A percentile compares a stretch with the other conserved stretches of the same genome.
Conservation (phyloP, 2,113 vertebrate genomes). For the Menidia beryllina region DNA sequence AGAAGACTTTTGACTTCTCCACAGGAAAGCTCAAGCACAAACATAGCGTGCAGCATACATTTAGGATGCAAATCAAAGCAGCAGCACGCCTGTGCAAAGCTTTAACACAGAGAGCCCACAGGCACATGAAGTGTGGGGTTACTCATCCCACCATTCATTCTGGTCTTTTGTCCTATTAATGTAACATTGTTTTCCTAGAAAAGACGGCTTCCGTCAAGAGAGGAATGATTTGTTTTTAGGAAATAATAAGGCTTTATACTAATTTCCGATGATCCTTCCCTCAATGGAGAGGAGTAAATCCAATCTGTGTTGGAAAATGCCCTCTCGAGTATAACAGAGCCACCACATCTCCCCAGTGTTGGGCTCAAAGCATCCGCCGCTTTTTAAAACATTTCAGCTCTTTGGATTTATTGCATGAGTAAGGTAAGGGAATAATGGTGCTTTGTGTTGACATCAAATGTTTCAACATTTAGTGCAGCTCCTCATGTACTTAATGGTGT, state of each 20-base stretch:
- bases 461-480: background rate
- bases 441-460: background rate
- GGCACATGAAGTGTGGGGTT: background rate
- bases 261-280: background rate
- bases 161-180: background rate
- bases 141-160: background rate
- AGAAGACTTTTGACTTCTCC: too few relatives aligned
- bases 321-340: background rate
- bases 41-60: too few relatives aligned
- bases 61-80: too few relatives aligned
- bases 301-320: background rate
- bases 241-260: background rate
- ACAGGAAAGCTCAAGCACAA: too few relatives aligned
- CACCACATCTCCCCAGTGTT: background rate
- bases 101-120: too few relatives aligned
- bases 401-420: background rate
- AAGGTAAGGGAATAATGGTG: background rate
- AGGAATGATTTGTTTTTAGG: background rate
- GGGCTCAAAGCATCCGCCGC: background rate
- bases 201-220: too few relatives aligned
- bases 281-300: background rate
- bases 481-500: background rate
- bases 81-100: too few relatives aligned
- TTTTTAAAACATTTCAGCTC: too few relatives aligned
- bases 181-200: background rate